Evolutionary conservation across 2,113 vertebrate genomes (phyloP).

Genomic region (Tupaia tana): DNA sequence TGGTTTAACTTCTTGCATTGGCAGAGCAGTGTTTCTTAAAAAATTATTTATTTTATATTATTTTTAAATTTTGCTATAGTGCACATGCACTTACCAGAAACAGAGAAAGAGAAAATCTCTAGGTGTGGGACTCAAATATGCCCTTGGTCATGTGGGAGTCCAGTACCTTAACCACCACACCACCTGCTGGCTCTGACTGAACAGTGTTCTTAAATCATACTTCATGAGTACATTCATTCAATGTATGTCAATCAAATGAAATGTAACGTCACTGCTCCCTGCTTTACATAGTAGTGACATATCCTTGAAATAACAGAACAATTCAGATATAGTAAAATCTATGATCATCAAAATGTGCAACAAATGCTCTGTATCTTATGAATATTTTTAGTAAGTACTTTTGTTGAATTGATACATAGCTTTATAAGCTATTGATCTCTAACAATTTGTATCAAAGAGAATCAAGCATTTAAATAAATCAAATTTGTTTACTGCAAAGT

Average conservation of each 20-base stretch:
- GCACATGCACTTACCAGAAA: no score
- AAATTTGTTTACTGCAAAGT: background rate
- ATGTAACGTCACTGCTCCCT: background rate
- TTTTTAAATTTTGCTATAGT: no score
- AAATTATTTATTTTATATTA: no score
- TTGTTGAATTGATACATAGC: background rate
- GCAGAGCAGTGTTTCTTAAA: background rate
- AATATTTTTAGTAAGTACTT: background rate
- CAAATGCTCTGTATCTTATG: slow-evolving; percentile 12
- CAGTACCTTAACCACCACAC: no score
- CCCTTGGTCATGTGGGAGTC: no score
- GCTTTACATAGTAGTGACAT: background rate
- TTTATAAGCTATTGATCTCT: slow-evolving; percentile 15
- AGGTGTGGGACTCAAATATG: no score
- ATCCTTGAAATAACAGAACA: background rate
- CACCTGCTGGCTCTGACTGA: background rate
- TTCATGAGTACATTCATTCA: background rate
- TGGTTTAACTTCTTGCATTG: background rate
- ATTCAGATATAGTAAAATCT: background rate
- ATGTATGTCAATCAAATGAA: background rate
- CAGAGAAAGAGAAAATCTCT: no score
- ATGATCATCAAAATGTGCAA: background rate
- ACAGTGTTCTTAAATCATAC: slow-evolving; percentile 24
- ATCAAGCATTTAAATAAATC: slow-evolving; percentile 12
- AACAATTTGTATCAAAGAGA: background rate